A percentile compares a stretch with the other conserved stretches of the same genome.
Conservation (phyloP, 2,113 vertebrate genomes). For the Phalacrocorax carbo region DNA sequence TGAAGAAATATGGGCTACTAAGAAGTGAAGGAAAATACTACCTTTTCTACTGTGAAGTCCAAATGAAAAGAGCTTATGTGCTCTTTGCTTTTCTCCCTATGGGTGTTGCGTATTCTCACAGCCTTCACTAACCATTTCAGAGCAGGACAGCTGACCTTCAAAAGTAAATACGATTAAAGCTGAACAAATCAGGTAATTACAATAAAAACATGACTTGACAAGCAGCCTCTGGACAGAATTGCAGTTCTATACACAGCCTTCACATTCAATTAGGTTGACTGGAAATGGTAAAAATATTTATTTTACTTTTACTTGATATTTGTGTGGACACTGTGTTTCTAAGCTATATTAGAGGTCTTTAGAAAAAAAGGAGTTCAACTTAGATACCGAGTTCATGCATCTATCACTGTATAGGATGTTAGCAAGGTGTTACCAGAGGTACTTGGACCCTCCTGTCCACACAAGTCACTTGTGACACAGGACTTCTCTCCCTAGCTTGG, state of each 20-base stretch:
- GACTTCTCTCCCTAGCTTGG: background rate
- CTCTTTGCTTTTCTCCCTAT: conserved; percentile 6
- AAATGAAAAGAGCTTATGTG: conserved; percentile 2
- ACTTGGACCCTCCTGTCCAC: background rate
- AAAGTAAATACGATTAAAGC: conserved; percentile 79
- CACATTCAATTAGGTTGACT: conserved; percentile 67
- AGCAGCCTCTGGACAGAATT: conserved; percentile 80
- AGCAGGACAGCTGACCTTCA: conserved; percentile 77
- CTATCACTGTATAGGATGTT: background rate
- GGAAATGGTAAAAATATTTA: conserved; percentile 49
- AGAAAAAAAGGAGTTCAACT: background rate
- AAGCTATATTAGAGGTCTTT: background rate
- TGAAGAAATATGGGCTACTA: background rate
- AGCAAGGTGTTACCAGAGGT: background rate
- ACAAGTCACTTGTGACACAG: background rate
- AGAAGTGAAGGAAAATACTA: background rate
- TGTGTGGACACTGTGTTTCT: background rate
- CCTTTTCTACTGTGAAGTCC: background rate
- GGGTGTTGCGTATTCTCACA: conserved; percentile 39
- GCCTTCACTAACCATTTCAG: conserved; percentile 54
- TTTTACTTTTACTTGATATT: conserved; percentile 40
- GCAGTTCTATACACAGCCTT: conserved; percentile 69
- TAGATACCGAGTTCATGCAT: background rate
- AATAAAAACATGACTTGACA: conserved; percentile 80
- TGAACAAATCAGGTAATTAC: conserved; percentile 82